Evolutionary conservation across 2,113 vertebrate genomes (phyloP).

Genomic region (Panthera uncia): DNA sequence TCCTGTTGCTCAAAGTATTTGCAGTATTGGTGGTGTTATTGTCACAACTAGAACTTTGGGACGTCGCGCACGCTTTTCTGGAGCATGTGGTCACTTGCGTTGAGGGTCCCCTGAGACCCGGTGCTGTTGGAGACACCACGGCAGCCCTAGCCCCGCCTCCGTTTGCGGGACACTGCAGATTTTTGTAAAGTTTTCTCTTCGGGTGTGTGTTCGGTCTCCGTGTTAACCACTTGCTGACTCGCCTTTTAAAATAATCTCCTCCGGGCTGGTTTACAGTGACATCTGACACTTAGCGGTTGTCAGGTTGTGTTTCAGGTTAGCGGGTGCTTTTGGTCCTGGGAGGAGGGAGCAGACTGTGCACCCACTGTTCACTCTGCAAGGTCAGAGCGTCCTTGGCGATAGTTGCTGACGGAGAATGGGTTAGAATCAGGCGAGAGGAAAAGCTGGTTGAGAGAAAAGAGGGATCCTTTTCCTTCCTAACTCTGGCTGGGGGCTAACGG

Average conservation of each 20-base stretch:
- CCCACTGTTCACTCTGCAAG: background rate
- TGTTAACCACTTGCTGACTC: background rate
- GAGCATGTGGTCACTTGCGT: background rate
- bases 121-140: background rate
- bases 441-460: background rate
- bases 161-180: background rate
- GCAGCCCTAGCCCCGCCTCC: background rate
- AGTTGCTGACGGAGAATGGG: background rate
- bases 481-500: background rate
- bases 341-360: background rate
- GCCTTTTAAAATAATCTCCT: background rate
- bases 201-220: background rate
- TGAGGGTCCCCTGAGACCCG: background rate
- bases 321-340: background rate
- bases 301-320: background rate
- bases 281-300: background rate
- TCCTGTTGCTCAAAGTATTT: background rate
- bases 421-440: background rate
- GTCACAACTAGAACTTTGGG: background rate
- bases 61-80: background rate
- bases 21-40: background rate
- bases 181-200: background rate
- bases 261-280: background rate
- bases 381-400: background rate
- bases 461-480: background rate